Base-by-base conservation (phyloP, 2,888 invertebrate species). In the Phrixothrix hirtus region DNA sequence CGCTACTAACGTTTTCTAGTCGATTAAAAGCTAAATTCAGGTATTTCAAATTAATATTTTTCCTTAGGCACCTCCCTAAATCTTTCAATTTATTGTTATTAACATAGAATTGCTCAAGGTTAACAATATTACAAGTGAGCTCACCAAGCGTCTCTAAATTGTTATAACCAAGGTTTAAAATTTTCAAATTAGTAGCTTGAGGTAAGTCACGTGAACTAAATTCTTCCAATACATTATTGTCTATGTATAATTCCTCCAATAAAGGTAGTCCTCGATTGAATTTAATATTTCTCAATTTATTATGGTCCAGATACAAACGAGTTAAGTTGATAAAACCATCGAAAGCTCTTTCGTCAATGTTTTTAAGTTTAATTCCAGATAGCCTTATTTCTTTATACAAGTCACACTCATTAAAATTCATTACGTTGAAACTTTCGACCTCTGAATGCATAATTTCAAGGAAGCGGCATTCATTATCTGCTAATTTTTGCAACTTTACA, bases 41-140 rank as follows among this genome's bases (percentile, higher is more conserved):
- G 4, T 2, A 6, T 32, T 32, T 32, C 14, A 32, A n/a, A 7
- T 14, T 32, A 2, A 2, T 32, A 11, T 32, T 32, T 5, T n/a
- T 5, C 6, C 10, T 32, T 5, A 32, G n/a, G 11, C 32, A 32
- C 2, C 11, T 14, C 5, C 6, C 65, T 35, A 77, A 48, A 14
- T 73, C 72, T 1, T 65, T 54, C 57, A 78, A 77, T 2, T 71
- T 59, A 27, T 74, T 71, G 21, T 68, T 70, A 1, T 64, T 61
- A 2, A 78, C 39, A 12, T 7, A 5, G 5, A 32, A 4, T n/a
- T 13, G 5, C n/a, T 32, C 32, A 3, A 32, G 5, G 3, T 32
- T 4, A 2, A 5, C 2, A 32, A 32, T 7, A n/a, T 32, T 5
- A 12, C 14, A 13, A 6, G 14, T 13, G 3, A 14, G 3, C 2